A percentile compares a stretch with the other conserved stretches of the same genome.
These are phyloP conservation scores for Agriotes lineatus DNA, from an alignment of 2,888 invertebrate species.

Conservation along the genomic window DNA sequence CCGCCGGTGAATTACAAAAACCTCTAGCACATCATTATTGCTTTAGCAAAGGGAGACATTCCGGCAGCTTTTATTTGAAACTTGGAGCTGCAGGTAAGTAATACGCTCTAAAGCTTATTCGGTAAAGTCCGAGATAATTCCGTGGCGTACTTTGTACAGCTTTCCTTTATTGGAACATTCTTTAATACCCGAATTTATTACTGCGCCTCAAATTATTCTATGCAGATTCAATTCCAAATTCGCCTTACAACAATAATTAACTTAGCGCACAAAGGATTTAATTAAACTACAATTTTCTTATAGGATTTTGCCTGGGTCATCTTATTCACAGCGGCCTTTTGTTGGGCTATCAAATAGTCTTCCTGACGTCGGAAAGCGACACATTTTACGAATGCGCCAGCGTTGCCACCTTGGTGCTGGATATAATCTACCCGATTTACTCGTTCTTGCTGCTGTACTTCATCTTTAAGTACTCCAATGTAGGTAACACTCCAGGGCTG, in stretches of 20 bases:
- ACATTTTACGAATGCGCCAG: slow-evolving; percentile 74
- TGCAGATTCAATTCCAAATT: too few relatives aligned
- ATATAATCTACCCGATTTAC: slow-evolving; percentile 79
- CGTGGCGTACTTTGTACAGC: too few relatives aligned
- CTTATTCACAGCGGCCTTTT: slow-evolving; percentile 80
- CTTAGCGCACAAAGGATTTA: too few relatives aligned
- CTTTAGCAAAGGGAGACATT: slow-evolving; percentile 77
- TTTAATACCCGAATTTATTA: too few relatives aligned
- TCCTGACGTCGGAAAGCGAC: slow-evolving; percentile 68
- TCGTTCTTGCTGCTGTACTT: slow-evolving; percentile 83
- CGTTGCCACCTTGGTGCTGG: slow-evolving; percentile 72
- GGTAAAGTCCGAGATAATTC: too few relatives aligned
- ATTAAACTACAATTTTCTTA: too few relatives aligned
- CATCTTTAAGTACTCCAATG: slow-evolving; percentile 86
- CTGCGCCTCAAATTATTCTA: too few relatives aligned
- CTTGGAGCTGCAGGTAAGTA: slow-evolving; percentile 77
- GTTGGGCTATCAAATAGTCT: slow-evolving; percentile 77
- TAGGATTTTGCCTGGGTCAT: slow-evolving; percentile 84
- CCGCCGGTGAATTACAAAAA: slow-evolving; percentile 58
- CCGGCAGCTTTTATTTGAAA: slow-evolving; percentile 81
- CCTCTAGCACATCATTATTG: slow-evolving; percentile 72
- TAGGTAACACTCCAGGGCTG: slow-evolving; percentile 63
- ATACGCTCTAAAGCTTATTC: neutral
- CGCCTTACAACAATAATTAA: too few relatives aligned
- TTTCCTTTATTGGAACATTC: too few relatives aligned